These are phyloP conservation scores for Parnassius glacialis DNA, from an alignment of 2,888 invertebrate species.

Conservation along the genomic window DNA sequence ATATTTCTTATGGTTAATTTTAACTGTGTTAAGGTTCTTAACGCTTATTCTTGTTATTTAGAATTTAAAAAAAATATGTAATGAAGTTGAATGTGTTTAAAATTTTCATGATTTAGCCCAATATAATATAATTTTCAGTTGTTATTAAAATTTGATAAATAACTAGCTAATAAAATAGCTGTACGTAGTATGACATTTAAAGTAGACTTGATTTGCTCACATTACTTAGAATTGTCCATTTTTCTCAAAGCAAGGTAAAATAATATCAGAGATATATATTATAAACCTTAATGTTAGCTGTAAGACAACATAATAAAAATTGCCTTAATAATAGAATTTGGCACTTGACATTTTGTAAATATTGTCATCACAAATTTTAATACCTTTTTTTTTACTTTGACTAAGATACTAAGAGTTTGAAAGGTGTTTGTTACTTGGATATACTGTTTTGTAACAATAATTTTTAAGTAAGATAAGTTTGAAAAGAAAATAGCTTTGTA, in stretches of 20 bases:
- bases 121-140: not conserved
- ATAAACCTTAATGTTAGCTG: constrained; percentile 9
- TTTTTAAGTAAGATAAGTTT: constrained; percentile 45
- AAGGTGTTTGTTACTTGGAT: constrained; percentile 12
- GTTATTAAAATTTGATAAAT: not conserved
- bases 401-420: constrained; percentile 1
- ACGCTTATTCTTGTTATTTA: no score
- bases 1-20: not conserved
- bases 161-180: not conserved
- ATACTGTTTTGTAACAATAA: constrained; percentile 13
- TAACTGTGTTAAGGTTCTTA: no score
- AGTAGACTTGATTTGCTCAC: not conserved
- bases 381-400: constrained; percentile 11
- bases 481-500: constrained; percentile 7
- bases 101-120: not conserved
- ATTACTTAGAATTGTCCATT: constrained; percentile 4
- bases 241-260: constrained; percentile 22
- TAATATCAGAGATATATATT: constrained; percentile 19
- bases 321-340: constrained; percentile 20
- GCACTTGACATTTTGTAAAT: constrained; percentile 25
- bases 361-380: constrained; percentile 23
- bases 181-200: not conserved
- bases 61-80: not conserved
- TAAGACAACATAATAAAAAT: constrained; percentile 13
- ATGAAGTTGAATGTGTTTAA: constrained; percentile 12